These are phyloP conservation scores for Anastatus disparis DNA, from an alignment of 1,140 invertebrate genomes.

Conservation along the genomic window DNA sequence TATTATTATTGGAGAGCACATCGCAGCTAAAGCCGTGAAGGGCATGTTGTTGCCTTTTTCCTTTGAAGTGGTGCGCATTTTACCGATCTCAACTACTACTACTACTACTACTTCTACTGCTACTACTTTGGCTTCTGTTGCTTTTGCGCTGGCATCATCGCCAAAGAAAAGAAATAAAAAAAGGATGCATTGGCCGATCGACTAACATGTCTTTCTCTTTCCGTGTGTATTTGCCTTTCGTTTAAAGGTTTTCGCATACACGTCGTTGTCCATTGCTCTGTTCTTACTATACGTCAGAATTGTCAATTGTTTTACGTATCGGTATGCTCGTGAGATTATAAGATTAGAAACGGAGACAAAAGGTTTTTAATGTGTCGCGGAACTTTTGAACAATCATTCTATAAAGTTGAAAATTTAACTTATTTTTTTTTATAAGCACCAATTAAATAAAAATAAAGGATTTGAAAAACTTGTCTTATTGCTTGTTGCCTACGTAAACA, in stretches of 20 bases:
- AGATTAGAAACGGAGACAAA: slow-evolving; percentile 11
- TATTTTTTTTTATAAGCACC: background rate
- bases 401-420: no score
- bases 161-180: no score
- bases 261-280: background rate
- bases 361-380: background rate
- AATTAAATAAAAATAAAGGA: no score
- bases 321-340: slow-evolving; percentile 2
- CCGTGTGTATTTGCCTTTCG: background rate
- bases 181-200: slow-evolving; percentile 22
- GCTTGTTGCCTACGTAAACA: no score
- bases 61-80: slow-evolving; percentile 30
- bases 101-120: background rate
- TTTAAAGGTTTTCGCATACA: background rate
- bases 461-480: no score
- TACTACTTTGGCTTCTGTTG: no score
- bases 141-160: background rate
- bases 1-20: slow-evolving; percentile 41
- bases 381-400: background rate
- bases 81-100: slow-evolving; percentile 1
- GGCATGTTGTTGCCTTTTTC: slow-evolving; percentile 6
- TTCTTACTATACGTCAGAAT: background rate
- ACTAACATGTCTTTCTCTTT: no score
- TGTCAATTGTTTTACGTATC: slow-evolving; percentile 20
- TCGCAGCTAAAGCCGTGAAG: slow-evolving; percentile 18